Conservation (phyloP, 2,113 vertebrate genomes). For the Stictonetta naevosa region DNA sequence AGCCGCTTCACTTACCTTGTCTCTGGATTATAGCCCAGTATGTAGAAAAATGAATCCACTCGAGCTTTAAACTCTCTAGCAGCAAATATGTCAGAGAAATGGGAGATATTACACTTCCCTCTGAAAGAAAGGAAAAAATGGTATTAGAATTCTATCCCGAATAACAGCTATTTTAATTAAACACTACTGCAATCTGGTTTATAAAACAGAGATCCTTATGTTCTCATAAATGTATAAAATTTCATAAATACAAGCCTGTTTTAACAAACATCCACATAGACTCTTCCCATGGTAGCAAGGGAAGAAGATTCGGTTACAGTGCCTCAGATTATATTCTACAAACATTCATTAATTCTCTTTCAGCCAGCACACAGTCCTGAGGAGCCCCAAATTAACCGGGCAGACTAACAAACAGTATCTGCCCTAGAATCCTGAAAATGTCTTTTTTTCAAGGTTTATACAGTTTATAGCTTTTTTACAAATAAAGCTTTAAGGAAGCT, state of each 20-base stretch:
- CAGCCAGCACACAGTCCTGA: not conserved
- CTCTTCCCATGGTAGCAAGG: not conserved
- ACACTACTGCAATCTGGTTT: not conserved
- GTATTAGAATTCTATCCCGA: not conserved
- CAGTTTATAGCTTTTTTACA: not conserved
- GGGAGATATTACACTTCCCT: conserved; percentile 98
- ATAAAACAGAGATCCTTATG: not conserved
- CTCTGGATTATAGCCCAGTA: conserved; percentile 98
- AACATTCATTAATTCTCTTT: not conserved
- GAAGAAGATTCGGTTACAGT: not conserved
- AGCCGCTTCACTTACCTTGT: conserved; percentile 88
- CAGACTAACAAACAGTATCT: not conserved
- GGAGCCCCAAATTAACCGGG: not conserved
- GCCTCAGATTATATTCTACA: not conserved
- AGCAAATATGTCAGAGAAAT: conserved; percentile 99
- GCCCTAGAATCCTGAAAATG: not conserved
- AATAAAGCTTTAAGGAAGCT: not conserved
- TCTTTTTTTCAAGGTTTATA: not conserved
- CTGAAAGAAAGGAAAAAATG: conserved; percentile 78
- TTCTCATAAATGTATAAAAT: not conserved
- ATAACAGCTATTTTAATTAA: not conserved
- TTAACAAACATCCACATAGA: not conserved
- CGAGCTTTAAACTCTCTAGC: conserved; percentile 98
- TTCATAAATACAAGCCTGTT: not conserved
- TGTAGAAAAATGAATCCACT: conserved; percentile 99